Conservation (phyloP, 2,888 invertebrate species). For the Deroplatys truncata region DNA sequence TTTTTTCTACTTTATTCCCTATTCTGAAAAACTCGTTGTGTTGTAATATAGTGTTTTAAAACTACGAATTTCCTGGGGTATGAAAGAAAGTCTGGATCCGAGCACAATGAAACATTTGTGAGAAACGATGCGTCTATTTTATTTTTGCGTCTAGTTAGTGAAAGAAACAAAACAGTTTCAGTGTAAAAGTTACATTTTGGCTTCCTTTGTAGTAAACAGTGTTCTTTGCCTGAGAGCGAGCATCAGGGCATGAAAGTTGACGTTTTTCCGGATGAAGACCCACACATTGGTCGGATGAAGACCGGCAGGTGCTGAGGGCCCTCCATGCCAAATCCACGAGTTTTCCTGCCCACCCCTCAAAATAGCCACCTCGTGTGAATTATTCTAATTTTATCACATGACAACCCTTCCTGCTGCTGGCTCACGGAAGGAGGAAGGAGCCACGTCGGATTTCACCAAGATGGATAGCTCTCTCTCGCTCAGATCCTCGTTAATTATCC, state of each 20-base stretch:
- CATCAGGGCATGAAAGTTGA: background rate
- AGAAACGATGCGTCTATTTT: too few species aligned
- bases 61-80: too few species aligned
- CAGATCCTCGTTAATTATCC: background rate
- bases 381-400: background rate
- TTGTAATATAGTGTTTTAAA: too few species aligned
- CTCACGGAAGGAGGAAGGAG: background rate
- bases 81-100: too few species aligned
- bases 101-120: too few species aligned
- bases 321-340: slow-evolving; percentile 9
- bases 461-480: background rate
- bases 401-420: background rate
- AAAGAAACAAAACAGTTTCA: background rate
- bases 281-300: background rate
- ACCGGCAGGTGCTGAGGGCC: slow-evolving; percentile 6
- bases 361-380: slow-evolving; percentile 7
- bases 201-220: background rate
- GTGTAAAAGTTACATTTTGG: background rate
- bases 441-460: background rate
- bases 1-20: too few species aligned
- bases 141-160: too few species aligned
- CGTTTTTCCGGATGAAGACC: background rate
- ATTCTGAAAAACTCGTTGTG: too few species aligned
- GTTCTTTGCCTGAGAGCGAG: background rate
- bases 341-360: background rate